phyloP scores from a whole-genome alignment of 2,797 vertebrate species.

The Phaenicophaeus curvirostris region DNA sequence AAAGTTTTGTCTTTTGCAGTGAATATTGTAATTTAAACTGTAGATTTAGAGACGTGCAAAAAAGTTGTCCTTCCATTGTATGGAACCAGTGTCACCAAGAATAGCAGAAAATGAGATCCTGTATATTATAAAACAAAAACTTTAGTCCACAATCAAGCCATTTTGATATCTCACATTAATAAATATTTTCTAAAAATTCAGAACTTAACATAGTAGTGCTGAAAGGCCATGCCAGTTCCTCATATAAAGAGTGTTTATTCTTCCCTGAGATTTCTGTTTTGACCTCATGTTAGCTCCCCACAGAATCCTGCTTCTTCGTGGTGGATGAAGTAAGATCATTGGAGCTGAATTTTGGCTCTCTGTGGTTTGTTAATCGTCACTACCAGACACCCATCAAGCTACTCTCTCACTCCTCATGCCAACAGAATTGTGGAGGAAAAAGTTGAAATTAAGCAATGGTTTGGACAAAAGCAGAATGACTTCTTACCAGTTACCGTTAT shows the following conservation, averaged over 20 bases:
- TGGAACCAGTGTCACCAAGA: neutral
- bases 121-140: neutral
- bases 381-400: no score
- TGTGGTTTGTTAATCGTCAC: neutral
- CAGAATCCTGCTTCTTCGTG: neutral
- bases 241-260: no score
- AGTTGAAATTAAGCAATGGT: no score
- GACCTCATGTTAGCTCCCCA: neutral
- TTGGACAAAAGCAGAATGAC: no score
- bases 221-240: neutral
- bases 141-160: neutral
- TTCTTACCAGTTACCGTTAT: no score
- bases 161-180: neutral
- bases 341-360: neutral
- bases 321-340: neutral
- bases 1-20: neutral
- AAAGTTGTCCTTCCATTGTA: neutral
- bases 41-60: neutral
- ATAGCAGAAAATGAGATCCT: neutral
- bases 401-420: no score
- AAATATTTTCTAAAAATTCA: neutral
- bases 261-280: neutral
- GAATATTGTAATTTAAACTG: neutral
- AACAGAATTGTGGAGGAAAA: no score
- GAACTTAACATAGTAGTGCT: neutral